Evolutionary conservation across 2,888 invertebrate species (phyloP).

Genomic region (Limenitis camilla): DNA sequence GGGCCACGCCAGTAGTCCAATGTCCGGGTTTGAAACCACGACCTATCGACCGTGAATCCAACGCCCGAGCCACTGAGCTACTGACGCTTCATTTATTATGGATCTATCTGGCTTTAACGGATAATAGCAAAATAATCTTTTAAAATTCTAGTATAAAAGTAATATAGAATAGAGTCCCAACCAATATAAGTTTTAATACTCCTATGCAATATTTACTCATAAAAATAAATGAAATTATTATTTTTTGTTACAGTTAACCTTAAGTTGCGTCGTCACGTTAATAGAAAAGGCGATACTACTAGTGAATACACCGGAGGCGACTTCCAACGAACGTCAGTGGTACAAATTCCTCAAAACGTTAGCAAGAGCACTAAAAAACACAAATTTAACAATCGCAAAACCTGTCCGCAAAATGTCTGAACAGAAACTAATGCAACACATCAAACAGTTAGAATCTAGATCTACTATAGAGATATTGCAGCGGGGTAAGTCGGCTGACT

Average conservation of each 20-base stretch:
- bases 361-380: constrained; percentile 60
- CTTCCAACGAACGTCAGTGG: constrained; percentile 68
- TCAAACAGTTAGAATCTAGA: constrained; percentile 54
- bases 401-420: constrained; percentile 43
- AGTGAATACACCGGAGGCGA: constrained; percentile 56
- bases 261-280: constrained; percentile 56
- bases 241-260: constrained; percentile 46
- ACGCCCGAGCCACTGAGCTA: no score
- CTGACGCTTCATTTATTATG: no score
- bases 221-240: no score
- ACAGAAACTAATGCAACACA: constrained; percentile 40
- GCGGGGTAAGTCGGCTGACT: constrained; percentile 53
- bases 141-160: no score
- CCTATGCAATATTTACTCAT: no score
- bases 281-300: constrained; percentile 49
- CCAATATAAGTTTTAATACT: no score
- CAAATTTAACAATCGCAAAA: constrained; percentile 43
- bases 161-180: no score
- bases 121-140: no score
- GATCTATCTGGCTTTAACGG: no score
- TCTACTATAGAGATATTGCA: constrained; percentile 60
- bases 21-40: no score
- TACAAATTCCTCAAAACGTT: constrained; percentile 70
- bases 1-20: no score
- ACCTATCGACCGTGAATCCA: no score